Conservation (phyloP, 2,113 vertebrate genomes). For the Mus spicilegus region DNA sequence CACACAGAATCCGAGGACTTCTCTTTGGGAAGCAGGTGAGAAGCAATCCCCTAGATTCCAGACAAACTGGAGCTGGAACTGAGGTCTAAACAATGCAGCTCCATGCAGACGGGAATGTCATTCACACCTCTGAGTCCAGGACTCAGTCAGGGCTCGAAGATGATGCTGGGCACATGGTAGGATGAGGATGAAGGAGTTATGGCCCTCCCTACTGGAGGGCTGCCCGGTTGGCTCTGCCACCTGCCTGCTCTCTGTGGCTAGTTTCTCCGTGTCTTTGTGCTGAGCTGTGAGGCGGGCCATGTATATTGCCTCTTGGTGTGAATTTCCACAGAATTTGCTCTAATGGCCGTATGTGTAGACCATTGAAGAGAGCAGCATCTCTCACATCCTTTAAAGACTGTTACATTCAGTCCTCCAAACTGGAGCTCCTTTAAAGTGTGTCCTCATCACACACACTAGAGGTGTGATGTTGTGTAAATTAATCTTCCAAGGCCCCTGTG, state of each 20-base stretch:
- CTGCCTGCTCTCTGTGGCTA: background rate
- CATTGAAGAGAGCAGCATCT: background rate
- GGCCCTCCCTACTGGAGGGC: background rate
- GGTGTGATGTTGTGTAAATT: background rate
- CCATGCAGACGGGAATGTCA: background rate
- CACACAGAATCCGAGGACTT: background rate
- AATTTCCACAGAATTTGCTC: background rate
- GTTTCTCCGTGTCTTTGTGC: background rate
- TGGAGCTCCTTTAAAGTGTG: background rate
- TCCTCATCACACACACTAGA: background rate
- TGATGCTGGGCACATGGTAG: rapidly evolving
- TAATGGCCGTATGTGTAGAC: background rate
- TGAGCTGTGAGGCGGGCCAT: background rate
- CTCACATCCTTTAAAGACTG: background rate
- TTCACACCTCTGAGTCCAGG: background rate
- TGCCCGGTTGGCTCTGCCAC: background rate
- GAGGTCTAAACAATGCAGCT: background rate
- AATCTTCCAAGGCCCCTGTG: background rate
- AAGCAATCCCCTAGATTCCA: background rate
- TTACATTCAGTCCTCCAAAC: background rate
- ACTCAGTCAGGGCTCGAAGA: background rate
- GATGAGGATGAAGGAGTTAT: too few relatives aligned
- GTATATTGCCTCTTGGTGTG: background rate
- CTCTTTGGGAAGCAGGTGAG: slow-evolving; percentile 31
- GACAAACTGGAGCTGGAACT: background rate